These are phyloP conservation scores for Calliphora vomitoria DNA, from an alignment of 2,888 invertebrate species.

Conservation along the genomic window DNA sequence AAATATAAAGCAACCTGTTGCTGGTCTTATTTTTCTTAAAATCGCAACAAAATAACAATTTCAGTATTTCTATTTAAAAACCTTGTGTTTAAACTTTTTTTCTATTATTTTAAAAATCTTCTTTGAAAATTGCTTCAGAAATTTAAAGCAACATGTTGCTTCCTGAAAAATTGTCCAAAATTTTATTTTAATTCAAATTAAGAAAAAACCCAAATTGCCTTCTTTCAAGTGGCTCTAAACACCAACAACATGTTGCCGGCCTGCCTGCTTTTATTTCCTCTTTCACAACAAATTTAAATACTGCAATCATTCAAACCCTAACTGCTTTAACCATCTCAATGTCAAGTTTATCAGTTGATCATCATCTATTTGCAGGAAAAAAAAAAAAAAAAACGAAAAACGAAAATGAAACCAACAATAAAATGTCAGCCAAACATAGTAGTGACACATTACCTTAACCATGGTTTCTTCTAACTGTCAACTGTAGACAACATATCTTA, in stretches of 20 bases:
- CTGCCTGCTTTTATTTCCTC: not conserved
- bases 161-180: no score
- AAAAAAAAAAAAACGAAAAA: not conserved
- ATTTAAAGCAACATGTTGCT: no score
- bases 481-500: conserved; percentile 59
- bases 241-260: conserved; percentile 16
- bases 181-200: no score
- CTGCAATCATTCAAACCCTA: not conserved
- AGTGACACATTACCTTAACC: conserved; percentile 66
- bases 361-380: conserved; percentile 33
- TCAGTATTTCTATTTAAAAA: no score
- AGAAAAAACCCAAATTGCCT: not conserved
- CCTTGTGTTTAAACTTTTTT: no score
- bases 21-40: no score
- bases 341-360: conserved; percentile 67
- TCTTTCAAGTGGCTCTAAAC: not conserved
- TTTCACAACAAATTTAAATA: not conserved
- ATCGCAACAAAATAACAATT: no score
- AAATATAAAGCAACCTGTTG: no score
- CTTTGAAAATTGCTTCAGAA: no score
- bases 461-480: conserved; percentile 64
- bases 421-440: conserved; percentile 59
- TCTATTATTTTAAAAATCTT: no score
- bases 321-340: conserved; percentile 54
- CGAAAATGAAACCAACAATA: conserved; percentile 49